Evolutionary conservation across 2,113 vertebrate genomes (phyloP).

Genomic region (Dissostichus mawsoni): DNA sequence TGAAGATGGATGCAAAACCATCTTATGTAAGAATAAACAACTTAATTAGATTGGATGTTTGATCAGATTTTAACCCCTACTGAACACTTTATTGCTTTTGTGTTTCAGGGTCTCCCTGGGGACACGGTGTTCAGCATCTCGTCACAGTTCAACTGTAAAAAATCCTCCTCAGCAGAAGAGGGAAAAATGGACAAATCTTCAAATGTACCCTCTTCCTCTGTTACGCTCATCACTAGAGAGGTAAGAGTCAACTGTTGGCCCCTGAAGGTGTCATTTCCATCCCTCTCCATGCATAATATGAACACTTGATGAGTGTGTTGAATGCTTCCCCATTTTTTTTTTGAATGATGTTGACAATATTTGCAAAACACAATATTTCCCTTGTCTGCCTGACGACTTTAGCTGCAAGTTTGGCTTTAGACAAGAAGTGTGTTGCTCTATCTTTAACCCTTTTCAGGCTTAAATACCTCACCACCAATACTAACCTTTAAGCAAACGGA

Average conservation of each 20-base stretch:
- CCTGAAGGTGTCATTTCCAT: not conserved
- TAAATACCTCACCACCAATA: not conserved
- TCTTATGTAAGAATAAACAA: not conserved
- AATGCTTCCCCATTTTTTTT: not conserved
- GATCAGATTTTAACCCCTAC: not conserved
- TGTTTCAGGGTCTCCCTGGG: slow-evolving; percentile 69
- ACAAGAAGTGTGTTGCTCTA: slow-evolving; percentile 12
- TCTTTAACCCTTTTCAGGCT: not conserved
- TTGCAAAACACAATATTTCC: slow-evolving; percentile 47
- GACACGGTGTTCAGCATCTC: slow-evolving; percentile 80
- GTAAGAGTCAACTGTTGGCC: slow-evolving; percentile 54
- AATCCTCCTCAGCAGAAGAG: slow-evolving; percentile 24
- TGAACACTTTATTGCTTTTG: not conserved
- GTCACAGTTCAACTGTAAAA: slow-evolving; percentile 61
- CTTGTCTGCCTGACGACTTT: not conserved
- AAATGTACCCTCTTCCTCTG: slow-evolving; percentile 23
- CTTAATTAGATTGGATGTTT: not conserved
- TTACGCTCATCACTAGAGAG: slow-evolving; percentile 55
- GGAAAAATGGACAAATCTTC: slow-evolving; percentile 22
- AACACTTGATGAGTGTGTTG: no score
- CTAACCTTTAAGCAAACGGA: not conserved
- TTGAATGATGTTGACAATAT: not conserved
- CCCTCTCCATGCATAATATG: no score
- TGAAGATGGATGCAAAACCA: not conserved
- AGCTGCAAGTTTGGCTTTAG: not conserved